Conservation (phyloP, 2,888 invertebrate genomes). For the Drosophila quinaria region DNA sequence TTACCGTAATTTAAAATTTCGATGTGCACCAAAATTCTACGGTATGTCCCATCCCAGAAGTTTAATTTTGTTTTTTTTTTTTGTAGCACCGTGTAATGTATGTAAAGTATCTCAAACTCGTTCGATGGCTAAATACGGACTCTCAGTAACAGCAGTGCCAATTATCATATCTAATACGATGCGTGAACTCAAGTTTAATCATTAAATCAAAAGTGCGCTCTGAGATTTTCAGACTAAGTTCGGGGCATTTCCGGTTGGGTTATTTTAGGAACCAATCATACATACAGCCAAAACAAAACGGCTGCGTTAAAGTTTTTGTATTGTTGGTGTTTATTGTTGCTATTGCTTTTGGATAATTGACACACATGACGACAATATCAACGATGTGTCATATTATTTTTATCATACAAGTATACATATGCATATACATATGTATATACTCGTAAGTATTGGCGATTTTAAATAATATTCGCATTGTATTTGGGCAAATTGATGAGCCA, state of each 20-base stretch:
- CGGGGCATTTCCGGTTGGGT: slow-evolving; percentile 69
- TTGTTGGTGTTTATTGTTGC: slow-evolving; percentile 34
- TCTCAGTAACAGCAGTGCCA: not conserved
- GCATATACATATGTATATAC: slow-evolving; percentile 1
- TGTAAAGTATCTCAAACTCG: too few relatives aligned
- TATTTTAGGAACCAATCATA: slow-evolving; percentile 24
- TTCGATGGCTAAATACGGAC: too few relatives aligned
- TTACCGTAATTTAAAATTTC: too few relatives aligned
- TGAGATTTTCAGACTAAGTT: slow-evolving; percentile 37
- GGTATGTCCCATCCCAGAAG: too few relatives aligned
- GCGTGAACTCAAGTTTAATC: too few relatives aligned
- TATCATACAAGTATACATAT: slow-evolving; percentile 20
- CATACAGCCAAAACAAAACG: slow-evolving; percentile 23
- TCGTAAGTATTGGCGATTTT: slow-evolving; percentile 6
- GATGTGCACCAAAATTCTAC: too few relatives aligned
- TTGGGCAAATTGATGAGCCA: slow-evolving; percentile 50
- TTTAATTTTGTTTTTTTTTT: too few relatives aligned
- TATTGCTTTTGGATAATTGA: slow-evolving; percentile 46
- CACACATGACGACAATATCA: slow-evolving; percentile 26
- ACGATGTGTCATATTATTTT: slow-evolving; percentile 72
- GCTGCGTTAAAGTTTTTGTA: slow-evolving; percentile 42
- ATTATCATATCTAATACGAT: too few relatives aligned
- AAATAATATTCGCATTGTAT: slow-evolving; percentile 17
- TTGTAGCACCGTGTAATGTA: too few relatives aligned
- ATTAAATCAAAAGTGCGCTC: slow-evolving; percentile 10